These are phyloP conservation scores for Cantharis nigra DNA, from an alignment of 2,888 invertebrate species.

Conservation along the genomic window DNA sequence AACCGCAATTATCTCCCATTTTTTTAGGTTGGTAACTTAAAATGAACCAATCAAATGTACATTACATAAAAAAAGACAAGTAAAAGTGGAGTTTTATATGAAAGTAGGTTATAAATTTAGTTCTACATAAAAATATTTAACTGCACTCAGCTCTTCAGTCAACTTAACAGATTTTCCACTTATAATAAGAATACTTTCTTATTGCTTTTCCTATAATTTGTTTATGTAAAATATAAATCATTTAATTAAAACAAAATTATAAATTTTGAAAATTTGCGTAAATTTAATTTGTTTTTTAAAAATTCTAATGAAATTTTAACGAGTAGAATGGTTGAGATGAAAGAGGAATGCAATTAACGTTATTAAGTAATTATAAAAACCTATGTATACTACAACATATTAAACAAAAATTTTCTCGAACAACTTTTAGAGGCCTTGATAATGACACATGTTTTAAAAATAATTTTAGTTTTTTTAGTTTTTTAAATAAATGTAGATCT, in stretches of 20 bases:
- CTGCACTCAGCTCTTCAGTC: too few species aligned
- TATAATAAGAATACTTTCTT: too few species aligned
- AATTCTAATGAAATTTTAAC: background rate
- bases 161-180: too few species aligned
- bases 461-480: background rate
- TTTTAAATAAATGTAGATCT: background rate
- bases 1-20: too few species aligned
- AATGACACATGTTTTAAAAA: background rate
- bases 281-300: background rate
- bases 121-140: too few species aligned
- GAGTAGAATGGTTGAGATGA: background rate
- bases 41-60: too few species aligned
- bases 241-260: background rate
- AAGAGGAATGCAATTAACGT: background rate
- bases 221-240: too few species aligned
- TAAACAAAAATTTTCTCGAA: background rate
- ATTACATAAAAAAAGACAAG: too few species aligned
- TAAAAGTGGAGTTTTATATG: too few species aligned
- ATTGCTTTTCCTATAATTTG: too few species aligned
- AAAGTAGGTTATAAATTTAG: too few species aligned
- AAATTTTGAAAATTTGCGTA: background rate
- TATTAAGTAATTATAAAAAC: background rate
- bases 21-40: too few species aligned
- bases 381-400: background rate
- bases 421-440: background rate